These are phyloP conservation scores for Osmerus eperlanus DNA, from an alignment of 2,113 vertebrate species.

Conservation along the genomic window DNA sequence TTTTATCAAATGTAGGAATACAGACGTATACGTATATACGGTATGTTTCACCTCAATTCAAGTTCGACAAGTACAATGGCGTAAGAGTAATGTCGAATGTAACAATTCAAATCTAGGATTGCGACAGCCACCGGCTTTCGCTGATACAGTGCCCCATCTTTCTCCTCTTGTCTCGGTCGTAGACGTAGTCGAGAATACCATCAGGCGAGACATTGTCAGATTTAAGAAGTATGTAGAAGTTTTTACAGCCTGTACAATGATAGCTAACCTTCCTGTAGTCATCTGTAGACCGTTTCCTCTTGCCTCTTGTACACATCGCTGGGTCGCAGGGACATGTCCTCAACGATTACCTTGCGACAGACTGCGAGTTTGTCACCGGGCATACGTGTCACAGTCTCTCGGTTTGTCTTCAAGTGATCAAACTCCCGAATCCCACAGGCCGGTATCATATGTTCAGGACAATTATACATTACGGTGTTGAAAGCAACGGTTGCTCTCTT, in stretches of 20 bases:
- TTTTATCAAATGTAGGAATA: too few relatives aligned
- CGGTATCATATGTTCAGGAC: too few relatives aligned
- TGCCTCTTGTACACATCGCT: neutral
- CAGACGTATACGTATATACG: too few relatives aligned
- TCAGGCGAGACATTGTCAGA: neutral
- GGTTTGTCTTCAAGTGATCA: too few relatives aligned
- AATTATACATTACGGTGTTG: too few relatives aligned
- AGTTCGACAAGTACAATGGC: neutral
- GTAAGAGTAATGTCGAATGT: neutral
- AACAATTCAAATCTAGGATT: neutral
- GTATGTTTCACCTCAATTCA: neutral
- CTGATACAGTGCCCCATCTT: constrained; percentile 4
- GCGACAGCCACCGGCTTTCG: constrained; percentile 5
- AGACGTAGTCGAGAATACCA: neutral
- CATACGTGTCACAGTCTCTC: too few relatives aligned
- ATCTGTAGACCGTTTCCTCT: neutral
- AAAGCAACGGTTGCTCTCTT: too few relatives aligned
- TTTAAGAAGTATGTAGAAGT: neutral
- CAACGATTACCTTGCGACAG: too few relatives aligned
- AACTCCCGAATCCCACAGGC: too few relatives aligned
- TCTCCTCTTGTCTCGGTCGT: neutral
- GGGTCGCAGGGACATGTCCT: too few relatives aligned
- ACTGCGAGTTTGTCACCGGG: too few relatives aligned
- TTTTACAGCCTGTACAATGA: constrained; percentile 10
- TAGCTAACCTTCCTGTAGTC: neutral